Evolutionary conservation across 2,113 vertebrate species (phyloP).

Genomic region (Ictalurus furcatus): DNA sequence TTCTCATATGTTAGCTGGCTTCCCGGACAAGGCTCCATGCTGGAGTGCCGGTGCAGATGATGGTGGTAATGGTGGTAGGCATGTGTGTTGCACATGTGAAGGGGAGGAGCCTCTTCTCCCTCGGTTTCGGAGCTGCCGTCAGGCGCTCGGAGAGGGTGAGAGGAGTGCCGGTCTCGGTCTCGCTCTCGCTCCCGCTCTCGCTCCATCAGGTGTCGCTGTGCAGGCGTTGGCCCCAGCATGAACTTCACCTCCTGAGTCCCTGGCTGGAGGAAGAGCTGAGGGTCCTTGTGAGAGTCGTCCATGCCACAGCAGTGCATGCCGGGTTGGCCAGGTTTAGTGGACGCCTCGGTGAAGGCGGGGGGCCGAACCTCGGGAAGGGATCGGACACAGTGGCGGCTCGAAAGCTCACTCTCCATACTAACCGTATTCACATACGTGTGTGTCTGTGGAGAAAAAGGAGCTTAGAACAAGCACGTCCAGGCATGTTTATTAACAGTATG

Average conservation of each 20-base stretch:
- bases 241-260: conserved; percentile 90
- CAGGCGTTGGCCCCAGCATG: conserved; percentile 84
- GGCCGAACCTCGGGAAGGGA: conserved; percentile 86
- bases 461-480: neutral
- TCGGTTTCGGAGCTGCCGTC: conserved; percentile 79
- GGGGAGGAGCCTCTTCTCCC: conserved; percentile 67
- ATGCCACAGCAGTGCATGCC: conserved; percentile 80
- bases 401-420: conserved; percentile 83
- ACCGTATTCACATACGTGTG: conserved; percentile 98
- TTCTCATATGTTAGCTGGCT: conserved; percentile 90
- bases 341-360: conserved; percentile 75
- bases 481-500: neutral
- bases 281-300: conserved; percentile 79
- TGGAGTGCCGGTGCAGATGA: conserved; percentile 75
- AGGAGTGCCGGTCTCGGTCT: conserved; percentile 69
- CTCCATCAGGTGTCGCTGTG: conserved; percentile 79
- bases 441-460: conserved; percentile 71
- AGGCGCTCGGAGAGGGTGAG: conserved; percentile 67
- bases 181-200: conserved; percentile 76
- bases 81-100: conserved; percentile 75
- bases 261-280: conserved; percentile 90
- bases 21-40: conserved; percentile 71
- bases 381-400: conserved; percentile 87
- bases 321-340: conserved; percentile 66
- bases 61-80: conserved; percentile 78